Conservation (phyloP, 2,888 invertebrate genomes). For the Drosophila cognata region DNA sequence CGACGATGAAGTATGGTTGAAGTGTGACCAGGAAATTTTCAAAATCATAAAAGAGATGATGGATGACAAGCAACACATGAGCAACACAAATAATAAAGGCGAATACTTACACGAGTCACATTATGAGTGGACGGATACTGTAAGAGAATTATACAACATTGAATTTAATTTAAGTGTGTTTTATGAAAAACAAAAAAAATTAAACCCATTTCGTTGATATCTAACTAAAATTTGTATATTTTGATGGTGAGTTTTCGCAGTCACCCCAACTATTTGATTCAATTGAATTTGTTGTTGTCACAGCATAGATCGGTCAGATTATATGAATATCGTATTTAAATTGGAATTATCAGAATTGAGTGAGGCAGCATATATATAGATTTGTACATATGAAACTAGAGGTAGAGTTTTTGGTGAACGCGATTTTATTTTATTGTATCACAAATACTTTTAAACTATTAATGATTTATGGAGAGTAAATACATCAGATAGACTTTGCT, state of each 20-base stretch:
- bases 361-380: constrained; percentile 24
- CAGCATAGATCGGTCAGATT: constrained; percentile 4
- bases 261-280: constrained; percentile 9
- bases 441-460: constrained; percentile 77
- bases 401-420: constrained; percentile 55
- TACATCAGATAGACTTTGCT: constrained; percentile 46
- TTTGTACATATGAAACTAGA: constrained; percentile 27
- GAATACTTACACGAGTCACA: constrained; percentile 79
- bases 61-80: constrained; percentile 47
- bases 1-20: constrained; percentile 60
- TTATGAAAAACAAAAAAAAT: background rate
- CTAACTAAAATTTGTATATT: background rate
- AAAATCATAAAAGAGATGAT: constrained; percentile 49
- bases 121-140: constrained; percentile 77
- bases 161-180: constrained; percentile 21
- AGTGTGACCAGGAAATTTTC: constrained; percentile 54
- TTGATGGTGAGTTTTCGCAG: background rate
- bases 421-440: constrained; percentile 76
- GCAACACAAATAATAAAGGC: background rate
- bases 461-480: constrained; percentile 54
- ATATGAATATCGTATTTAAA: constrained; percentile 81
- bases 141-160: constrained; percentile 60
- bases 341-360: constrained; percentile 30
- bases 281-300: background rate
- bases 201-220: background rate